Conservation (phyloP, 2,888 invertebrate genomes). For the Nymphalis polychloros region DNA sequence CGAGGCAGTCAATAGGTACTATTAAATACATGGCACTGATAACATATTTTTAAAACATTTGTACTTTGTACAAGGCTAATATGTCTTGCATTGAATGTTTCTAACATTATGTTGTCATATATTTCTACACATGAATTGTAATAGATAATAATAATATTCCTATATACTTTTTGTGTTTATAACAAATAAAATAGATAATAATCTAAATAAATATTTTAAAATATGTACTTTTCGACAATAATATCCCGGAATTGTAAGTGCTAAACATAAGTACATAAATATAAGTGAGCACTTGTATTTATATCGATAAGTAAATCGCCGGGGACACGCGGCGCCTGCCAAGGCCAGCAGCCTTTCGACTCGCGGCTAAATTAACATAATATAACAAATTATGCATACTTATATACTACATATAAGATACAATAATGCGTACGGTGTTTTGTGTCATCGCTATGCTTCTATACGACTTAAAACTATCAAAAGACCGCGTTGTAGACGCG, state of each 20-base stretch:
- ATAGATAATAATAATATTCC: too few species aligned
- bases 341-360: conserved; percentile 75
- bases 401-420: conserved; percentile 29
- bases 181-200: background rate
- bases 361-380: conserved; percentile 65
- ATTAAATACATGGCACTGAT: too few species aligned
- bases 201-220: background rate
- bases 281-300: conserved; percentile 24
- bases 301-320: conserved; percentile 33
- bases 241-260: conserved; percentile 13
- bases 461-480: too few species aligned
- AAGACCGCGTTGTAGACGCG: too few species aligned
- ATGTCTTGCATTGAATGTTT: too few species aligned
- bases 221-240: background rate
- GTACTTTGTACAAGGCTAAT: too few species aligned
- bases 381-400: conserved; percentile 59
- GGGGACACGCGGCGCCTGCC: conserved; percentile 57
- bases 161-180: too few species aligned
- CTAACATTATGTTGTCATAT: too few species aligned
- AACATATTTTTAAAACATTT: too few species aligned
- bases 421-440: conserved; percentile 21
- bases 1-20: too few species aligned
- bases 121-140: too few species aligned
- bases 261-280: conserved; percentile 5
- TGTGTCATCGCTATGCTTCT: conserved; percentile 32